A percentile compares a stretch with the other conserved stretches of the same genome.
Conservation (phyloP, 2,797 vertebrate genomes). For the Sphaeramia orbicularis region DNA sequence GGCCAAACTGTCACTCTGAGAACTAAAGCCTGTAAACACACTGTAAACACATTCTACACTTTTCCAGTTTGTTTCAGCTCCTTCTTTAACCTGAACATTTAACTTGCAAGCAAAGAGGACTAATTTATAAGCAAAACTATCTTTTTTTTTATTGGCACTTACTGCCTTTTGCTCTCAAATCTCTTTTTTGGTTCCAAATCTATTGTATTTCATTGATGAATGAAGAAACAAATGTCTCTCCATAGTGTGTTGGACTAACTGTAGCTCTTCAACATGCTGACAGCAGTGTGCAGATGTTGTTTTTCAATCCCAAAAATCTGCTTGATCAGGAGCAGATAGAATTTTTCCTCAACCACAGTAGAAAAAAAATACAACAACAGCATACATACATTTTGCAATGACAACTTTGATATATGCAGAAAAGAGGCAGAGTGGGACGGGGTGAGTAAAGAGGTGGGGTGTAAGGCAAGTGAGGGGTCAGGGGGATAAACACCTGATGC, state of each 20-base stretch:
- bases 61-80: constrained; percentile 5
- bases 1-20: constrained; percentile 1
- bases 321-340: constrained; percentile 9
- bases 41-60: constrained; percentile 40
- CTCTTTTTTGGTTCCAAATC: too few species aligned
- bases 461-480: constrained; percentile 72
- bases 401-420: too few species aligned
- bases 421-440: constrained; percentile 25
- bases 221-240: too few species aligned
- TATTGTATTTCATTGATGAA: too few species aligned
- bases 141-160: too few species aligned
- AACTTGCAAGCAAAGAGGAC: too few species aligned
- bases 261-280: neutral
- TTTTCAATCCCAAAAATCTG: constrained; percentile 7
- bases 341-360: neutral
- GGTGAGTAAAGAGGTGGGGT: constrained; percentile 53
- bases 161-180: too few species aligned
- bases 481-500: constrained; percentile 82
- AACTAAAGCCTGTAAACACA: constrained; percentile 6
- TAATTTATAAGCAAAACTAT: too few species aligned
- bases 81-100: constrained; percentile 12
- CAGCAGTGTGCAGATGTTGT: neutral
- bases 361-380: constrained; percentile 9
- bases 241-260: too few species aligned
- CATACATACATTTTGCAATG: too few species aligned